Evolutionary conservation across 2,888 invertebrate species (phyloP).

Genomic region (Apocheima hispidaria): DNA sequence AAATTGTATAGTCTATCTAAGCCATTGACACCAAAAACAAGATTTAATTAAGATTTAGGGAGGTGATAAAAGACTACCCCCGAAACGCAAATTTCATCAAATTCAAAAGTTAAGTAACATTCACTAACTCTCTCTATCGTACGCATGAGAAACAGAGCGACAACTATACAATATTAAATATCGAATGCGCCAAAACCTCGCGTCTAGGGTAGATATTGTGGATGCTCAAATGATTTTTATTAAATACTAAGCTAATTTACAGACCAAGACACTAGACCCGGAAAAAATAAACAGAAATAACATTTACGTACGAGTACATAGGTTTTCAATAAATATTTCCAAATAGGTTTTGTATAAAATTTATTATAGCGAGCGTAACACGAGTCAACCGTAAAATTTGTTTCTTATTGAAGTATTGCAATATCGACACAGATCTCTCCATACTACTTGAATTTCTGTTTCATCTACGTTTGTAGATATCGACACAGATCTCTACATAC

Average conservation of each 20-base stretch:
- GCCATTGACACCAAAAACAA: too few species aligned
- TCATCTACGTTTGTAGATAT: too few species aligned
- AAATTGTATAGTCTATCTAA: too few species aligned
- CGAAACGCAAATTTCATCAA: too few species aligned
- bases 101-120: too few species aligned
- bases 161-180: too few species aligned
- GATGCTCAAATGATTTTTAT: slow-evolving; percentile 10
- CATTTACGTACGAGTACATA: neutral
- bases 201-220: slow-evolving; percentile 5
- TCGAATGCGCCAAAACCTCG: too few species aligned
- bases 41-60: too few species aligned
- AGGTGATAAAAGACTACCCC: too few species aligned
- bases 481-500: too few species aligned
- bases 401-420: slow-evolving; percentile 24
- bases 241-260: slow-evolving; percentile 11
- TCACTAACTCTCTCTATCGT: too few species aligned
- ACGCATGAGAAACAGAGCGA: too few species aligned
- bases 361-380: slow-evolving; percentile 19
- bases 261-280: neutral
- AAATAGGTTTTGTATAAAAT: slow-evolving; percentile 20
- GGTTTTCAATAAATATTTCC: slow-evolving; percentile 2
- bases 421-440: slow-evolving; percentile 10
- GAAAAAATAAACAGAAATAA: neutral
- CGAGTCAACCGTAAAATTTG: slow-evolving; percentile 22
- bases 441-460: slow-evolving; percentile 19